Evolutionary conservation across 2,113 vertebrate species (phyloP).

Genomic region (Oxygymnocypris stewartii): DNA sequence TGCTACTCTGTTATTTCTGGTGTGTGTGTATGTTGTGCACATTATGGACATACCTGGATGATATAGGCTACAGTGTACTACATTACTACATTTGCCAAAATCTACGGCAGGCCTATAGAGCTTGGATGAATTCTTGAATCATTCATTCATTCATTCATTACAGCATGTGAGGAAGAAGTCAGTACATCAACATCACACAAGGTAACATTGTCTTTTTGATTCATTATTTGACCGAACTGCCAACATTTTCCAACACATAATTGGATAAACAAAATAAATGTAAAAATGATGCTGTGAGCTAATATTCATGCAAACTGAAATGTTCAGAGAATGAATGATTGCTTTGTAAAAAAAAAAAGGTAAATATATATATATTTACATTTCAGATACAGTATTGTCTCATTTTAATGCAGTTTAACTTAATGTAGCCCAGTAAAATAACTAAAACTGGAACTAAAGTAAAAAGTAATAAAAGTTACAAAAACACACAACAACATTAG

Average conservation of each 20-base stretch:
- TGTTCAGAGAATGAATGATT: background rate
- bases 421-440: background rate
- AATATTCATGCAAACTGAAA: background rate
- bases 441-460: background rate
- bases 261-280: background rate
- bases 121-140: background rate
- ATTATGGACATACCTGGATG: background rate
- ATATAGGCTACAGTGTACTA: background rate
- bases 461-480: no score
- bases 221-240: no score
- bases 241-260: background rate
- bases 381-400: no score
- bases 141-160: background rate
- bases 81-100: background rate
- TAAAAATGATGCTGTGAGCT: background rate
- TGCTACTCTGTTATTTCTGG: background rate
- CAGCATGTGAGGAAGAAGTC: background rate
- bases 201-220: background rate
- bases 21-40: background rate
- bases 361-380: no score
- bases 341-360: no score
- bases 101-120: background rate
- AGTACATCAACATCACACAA: background rate
- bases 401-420: no score
- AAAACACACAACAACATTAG: no score